Percentiles rank a stretch among this genome's conserved stretches.
Evolutionary conservation across 2,113 vertebrate genomes (phyloP).

Genomic region (Chloroceryle aenea): DNA sequence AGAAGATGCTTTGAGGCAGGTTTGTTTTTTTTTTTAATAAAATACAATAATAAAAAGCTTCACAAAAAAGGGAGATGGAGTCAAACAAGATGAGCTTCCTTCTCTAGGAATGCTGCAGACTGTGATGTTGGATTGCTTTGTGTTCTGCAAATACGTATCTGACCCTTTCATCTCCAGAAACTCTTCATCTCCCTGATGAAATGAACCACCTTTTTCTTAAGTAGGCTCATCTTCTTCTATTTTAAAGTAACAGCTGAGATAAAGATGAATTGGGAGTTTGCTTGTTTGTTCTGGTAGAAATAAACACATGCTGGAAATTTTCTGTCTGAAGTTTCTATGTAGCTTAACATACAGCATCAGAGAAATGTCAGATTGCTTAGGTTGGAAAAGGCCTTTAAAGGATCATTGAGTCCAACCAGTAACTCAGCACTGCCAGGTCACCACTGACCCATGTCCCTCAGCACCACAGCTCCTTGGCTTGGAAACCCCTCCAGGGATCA

Average conservation of each 20-base stretch:
- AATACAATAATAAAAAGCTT: background rate
- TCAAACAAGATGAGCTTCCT: background rate
- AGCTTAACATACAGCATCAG: background rate
- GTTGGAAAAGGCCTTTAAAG: background rate
- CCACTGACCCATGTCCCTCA: background rate
- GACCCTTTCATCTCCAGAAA: background rate
- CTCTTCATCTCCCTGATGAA: background rate
- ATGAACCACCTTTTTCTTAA: background rate
- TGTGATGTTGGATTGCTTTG: background rate
- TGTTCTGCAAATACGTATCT: background rate
- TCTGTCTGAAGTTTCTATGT: background rate
- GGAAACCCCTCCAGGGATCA: background rate
- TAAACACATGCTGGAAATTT: background rate
- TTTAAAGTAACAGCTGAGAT: background rate
- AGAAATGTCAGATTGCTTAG: background rate
- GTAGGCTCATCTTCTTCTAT: background rate
- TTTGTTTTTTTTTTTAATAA: background rate
- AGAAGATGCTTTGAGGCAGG: background rate
- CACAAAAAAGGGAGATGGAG: background rate
- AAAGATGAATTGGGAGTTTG: background rate
- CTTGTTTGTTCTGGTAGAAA: background rate
- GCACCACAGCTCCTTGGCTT: background rate
- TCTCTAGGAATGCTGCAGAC: background rate
- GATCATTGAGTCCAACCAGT: background rate
- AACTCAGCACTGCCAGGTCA: background rate